Conservation (phyloP, 2,797 vertebrate genomes). For the Sphenodon punctatus region DNA sequence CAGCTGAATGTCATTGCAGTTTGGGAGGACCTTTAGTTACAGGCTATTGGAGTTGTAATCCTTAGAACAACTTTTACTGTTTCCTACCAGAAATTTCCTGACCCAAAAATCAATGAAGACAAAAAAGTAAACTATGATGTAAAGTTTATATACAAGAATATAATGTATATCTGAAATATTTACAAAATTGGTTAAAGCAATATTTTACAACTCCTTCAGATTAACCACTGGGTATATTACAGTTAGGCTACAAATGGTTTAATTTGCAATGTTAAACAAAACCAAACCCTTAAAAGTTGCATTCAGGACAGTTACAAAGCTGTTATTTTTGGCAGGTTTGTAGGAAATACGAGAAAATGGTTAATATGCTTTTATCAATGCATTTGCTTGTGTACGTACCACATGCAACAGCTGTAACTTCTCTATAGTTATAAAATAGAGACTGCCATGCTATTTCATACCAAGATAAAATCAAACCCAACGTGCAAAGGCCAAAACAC, state of each 20-base stretch:
- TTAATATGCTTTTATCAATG: constrained; percentile 63
- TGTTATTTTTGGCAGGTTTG: constrained; percentile 33
- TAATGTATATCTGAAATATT: constrained; percentile 84
- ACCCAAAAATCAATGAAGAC: constrained; percentile 43
- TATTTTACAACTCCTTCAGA: constrained; percentile 83
- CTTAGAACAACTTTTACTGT: neutral
- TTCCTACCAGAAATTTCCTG: neutral
- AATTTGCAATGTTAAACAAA: constrained; percentile 65
- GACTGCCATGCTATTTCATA: constrained; percentile 2
- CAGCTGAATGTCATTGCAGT: no score
- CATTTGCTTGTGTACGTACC: constrained; percentile 44
- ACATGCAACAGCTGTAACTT: constrained; percentile 35
- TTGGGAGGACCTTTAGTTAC: no score
- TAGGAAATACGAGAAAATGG: constrained; percentile 49
- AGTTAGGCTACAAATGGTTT: constrained; percentile 71
- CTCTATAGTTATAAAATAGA: constrained; percentile 14
- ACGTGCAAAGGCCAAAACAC: neutral
- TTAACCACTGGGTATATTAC: constrained; percentile 79
- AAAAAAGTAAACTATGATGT: constrained; percentile 66
- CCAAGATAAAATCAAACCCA: neutral
- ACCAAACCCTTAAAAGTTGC: constrained; percentile 40
- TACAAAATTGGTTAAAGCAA: constrained; percentile 83
- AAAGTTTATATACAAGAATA: constrained; percentile 85
- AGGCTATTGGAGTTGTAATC: neutral
- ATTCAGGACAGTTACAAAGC: constrained; percentile 57